Evolutionary conservation across 2,113 vertebrate species (phyloP), one percentile per base, ranked within the genome.

Genomic region (Crypturellus undulatus): DNA sequence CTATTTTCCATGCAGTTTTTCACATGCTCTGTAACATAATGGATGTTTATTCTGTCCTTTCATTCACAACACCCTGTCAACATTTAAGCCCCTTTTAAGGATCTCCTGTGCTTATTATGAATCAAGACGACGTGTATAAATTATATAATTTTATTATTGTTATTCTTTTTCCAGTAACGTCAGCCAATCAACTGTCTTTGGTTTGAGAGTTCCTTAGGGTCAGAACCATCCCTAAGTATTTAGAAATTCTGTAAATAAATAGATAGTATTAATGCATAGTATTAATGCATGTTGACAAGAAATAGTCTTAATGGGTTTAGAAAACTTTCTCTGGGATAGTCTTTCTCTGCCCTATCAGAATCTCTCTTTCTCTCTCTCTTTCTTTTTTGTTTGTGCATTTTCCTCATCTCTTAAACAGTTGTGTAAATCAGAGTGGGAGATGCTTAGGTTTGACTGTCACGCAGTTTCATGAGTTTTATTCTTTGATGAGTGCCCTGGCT

Each of bases 1-100:
- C 90, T 96, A 36, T 96, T 96, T 95, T 96, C 92, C 58, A 89
- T 95, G 93, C 94, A 96, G 85, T 97, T 97, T 97, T 96, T 96
- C 95, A 96, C 83, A 51, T 81, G 54, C 65, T 76, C 24, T 92
- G 71, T 71, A 95, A 79, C 80, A 76, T 79, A 93, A 88, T 94
- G 88, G 72, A 72, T 97, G 92, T 96, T 97, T 96, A 84, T 94
- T 93, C 92, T 88, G 65, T 84, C 80, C 77, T 84, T 95, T 96
- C 92, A 79, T 88, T 95, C 92, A 84, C 79, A 95, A 94, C 83
- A 94, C 92, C 49, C 62, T 76, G 90, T 93, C 94, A 85, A 93
- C 90, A 95, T 96, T 93, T 89, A 89, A 93, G 65, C 93, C 77
- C 40, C n/a, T 84, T 87, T 87, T 95, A 89, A 92, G 90, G 77